Conservation (phyloP, 2,888 invertebrate genomes). For the Watsonalla binaria region DNA sequence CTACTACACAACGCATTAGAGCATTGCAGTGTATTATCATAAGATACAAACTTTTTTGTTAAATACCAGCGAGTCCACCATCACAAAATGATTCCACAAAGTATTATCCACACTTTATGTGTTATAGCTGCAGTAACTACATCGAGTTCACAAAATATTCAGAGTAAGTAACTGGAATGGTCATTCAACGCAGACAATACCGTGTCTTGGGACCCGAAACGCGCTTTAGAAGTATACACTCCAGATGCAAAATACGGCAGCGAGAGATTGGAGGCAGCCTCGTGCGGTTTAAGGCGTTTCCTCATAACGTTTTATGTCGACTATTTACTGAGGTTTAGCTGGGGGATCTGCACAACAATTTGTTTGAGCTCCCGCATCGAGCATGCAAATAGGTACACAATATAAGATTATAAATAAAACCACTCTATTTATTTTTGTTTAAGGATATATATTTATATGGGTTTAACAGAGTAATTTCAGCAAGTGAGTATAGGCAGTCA, state of each 20-base stretch:
- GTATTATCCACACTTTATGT: not conserved
- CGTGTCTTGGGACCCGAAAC: constrained; percentile 27
- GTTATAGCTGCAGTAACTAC: not conserved
- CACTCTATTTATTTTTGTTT: constrained; percentile 27
- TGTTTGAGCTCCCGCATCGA: constrained; percentile 45
- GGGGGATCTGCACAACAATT: constrained; percentile 48
- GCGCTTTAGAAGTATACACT: constrained; percentile 34
- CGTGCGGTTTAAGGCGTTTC: constrained; percentile 50
- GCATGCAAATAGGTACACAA: constrained; percentile 38
- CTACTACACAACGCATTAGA: too few relatives aligned
- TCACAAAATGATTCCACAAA: not conserved
- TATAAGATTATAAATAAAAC: constrained; percentile 15
- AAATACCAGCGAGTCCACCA: not conserved
- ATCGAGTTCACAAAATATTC: constrained; percentile 14
- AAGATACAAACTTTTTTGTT: not conserved
- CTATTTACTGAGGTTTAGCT: constrained; percentile 57
- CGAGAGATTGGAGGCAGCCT: constrained; percentile 45
- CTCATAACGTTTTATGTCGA: constrained; percentile 64
- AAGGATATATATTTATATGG: constrained; percentile 3
- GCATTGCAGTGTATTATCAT: too few relatives aligned
- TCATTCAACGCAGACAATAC: constrained; percentile 35
- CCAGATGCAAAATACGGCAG: constrained; percentile 48
- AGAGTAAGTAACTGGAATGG: constrained; percentile 25
- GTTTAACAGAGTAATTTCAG: too few relatives aligned
- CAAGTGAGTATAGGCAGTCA: too few relatives aligned